These are phyloP conservation scores for Vultur gryphus DNA, from an alignment of 2,797 vertebrate species.

Conservation along the genomic window DNA sequence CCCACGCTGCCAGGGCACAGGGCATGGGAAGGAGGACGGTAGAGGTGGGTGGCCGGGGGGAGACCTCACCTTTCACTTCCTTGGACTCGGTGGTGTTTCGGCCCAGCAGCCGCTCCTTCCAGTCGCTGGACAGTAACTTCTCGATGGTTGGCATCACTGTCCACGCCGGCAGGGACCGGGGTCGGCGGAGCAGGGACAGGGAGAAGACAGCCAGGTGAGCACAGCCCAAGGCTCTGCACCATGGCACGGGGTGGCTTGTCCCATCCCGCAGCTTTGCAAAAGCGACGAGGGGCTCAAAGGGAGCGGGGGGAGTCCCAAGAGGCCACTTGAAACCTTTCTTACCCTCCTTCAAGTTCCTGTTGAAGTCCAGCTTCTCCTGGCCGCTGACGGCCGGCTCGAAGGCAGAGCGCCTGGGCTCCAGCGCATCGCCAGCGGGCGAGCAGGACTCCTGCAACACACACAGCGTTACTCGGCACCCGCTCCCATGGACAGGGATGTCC, in stretches of 20 bases:
- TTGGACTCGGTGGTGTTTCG: constrained; percentile 75
- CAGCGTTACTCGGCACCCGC: not conserved
- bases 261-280: not conserved
- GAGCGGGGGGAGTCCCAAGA: rapidly evolving
- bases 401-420: constrained; percentile 42
- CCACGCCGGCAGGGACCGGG: rapidly evolving
- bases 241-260: rapidly evolving
- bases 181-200: not conserved
- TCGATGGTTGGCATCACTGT: constrained; percentile 93
- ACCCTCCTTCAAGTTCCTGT: constrained; percentile 87
- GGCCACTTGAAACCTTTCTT: not conserved
- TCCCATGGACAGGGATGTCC: rapidly evolving
- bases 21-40: rapidly evolving
- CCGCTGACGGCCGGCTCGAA: constrained; percentile 66
- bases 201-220: not conserved
- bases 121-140: constrained; percentile 90
- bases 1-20: not conserved
- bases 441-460: constrained; percentile 52
- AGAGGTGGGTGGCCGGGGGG: not conserved
- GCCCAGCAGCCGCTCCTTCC: constrained; percentile 91
- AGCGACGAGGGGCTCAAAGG: rapidly evolving
- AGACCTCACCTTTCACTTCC: constrained; percentile 89
- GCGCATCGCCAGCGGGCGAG: not conserved
- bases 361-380: constrained; percentile 82
- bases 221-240: not conserved